Evolutionary conservation across 2,113 vertebrate genomes (phyloP).

Genomic region (Apus apus): DNA sequence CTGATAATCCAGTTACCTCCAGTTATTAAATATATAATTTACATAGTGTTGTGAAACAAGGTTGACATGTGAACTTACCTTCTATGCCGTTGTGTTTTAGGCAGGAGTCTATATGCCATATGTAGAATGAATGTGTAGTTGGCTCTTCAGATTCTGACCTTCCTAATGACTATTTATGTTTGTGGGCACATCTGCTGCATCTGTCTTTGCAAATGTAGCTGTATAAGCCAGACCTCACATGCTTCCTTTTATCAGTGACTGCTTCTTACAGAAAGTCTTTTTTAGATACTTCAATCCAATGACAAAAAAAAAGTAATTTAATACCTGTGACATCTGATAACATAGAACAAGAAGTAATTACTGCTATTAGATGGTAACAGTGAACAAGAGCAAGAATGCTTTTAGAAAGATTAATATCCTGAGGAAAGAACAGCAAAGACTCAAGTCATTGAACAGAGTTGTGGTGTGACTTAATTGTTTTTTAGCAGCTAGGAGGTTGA

Average conservation of each 20-base stretch:
- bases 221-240: neutral
- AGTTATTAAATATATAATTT: neutral
- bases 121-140: neutral
- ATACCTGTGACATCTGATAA: constrained; percentile 65
- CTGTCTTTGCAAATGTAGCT: neutral
- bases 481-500: neutral
- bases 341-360: constrained; percentile 68
- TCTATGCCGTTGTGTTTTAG: neutral
- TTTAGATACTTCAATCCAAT: constrained; percentile 30
- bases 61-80: neutral
- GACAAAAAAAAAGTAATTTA: constrained; percentile 21
- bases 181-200: constrained; percentile 9
- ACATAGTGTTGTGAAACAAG: neutral
- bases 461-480: constrained; percentile 8
- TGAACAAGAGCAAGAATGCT: constrained; percentile 54
- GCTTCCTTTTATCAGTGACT: constrained; percentile 12
- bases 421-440: constrained; percentile 20
- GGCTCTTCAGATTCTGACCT: neutral
- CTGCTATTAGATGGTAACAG: constrained; percentile 50
- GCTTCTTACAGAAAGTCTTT: constrained; percentile 28
- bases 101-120: neutral
- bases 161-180: neutral
- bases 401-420: constrained; percentile 67
- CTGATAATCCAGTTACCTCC: neutral
- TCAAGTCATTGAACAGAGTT: constrained; percentile 16